phyloP scores from a whole-genome alignment of 2,113 vertebrate species.

The Rhodinocichla rosea region DNA sequence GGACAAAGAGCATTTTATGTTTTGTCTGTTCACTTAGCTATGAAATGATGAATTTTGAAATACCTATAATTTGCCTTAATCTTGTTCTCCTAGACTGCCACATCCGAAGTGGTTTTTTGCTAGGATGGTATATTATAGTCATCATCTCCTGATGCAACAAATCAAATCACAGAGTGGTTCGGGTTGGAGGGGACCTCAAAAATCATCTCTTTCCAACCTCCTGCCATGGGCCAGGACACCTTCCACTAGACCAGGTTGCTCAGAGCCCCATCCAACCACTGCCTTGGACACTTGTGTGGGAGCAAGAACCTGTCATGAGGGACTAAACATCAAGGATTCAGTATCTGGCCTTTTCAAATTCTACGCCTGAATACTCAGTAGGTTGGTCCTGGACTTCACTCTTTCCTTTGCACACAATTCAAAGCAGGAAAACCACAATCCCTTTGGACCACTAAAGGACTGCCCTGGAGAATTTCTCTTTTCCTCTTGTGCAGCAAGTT shows the following conservation, averaged over 20 bases:
- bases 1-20: not conserved
- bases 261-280: not conserved
- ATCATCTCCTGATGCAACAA: not conserved
- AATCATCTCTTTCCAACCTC: not conserved
- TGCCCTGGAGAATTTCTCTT: not conserved
- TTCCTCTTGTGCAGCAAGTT: conserved; percentile 2
- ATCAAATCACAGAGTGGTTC: not conserved
- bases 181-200: not conserved
- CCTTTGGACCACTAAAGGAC: not conserved
- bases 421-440: not conserved
- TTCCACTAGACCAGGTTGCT: not conserved
- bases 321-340: not conserved
- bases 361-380: not conserved
- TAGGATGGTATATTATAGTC: not conserved
- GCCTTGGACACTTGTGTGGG: not conserved
- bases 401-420: not conserved
- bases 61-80: not conserved
- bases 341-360: not conserved
- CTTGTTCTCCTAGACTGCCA: not conserved
- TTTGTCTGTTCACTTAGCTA: not conserved
- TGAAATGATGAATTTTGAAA: not conserved
- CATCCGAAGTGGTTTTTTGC: not conserved
- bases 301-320: not conserved
- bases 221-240: not conserved
- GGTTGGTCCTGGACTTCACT: not conserved